Evolutionary conservation across 1,140 invertebrate genomes (phyloP).

Genomic region (Scaptodrosophila lebanonensis): DNA sequence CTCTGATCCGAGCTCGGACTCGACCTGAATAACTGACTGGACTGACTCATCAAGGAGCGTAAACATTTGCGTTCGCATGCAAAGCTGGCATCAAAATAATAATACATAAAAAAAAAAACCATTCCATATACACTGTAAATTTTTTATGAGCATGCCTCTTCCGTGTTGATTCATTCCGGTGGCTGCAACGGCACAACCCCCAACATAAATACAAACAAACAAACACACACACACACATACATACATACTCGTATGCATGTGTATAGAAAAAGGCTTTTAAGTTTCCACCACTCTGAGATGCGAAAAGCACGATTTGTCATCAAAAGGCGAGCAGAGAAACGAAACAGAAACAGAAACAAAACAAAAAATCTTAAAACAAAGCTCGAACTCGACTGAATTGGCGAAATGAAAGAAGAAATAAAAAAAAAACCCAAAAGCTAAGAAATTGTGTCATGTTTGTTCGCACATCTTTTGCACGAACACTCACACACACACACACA

Average conservation of each 20-base stretch:
- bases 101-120: no score
- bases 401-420: no score
- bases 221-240: no score
- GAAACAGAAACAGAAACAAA: constrained; percentile 7
- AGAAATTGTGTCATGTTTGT: constrained; percentile 53
- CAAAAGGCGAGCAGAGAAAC: constrained; percentile 13
- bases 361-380: background rate
- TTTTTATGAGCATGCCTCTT: constrained; percentile 37
- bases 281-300: constrained; percentile 45
- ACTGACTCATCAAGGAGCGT: constrained; percentile 18
- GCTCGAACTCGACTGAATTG: no score
- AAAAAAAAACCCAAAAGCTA: background rate
- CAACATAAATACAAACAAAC: no score
- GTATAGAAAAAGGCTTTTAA: constrained; percentile 12
- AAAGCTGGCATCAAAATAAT: background rate
- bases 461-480: constrained; percentile 6
- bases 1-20: no score
- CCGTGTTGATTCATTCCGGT: constrained; percentile 51
- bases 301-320: constrained; percentile 58
- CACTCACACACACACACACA: constrained; percentile 6
- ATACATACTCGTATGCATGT: no score
- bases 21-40: background rate
- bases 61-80: constrained; percentile 20
- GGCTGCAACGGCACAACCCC: no score
- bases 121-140: no score